phyloP scores from a whole-genome alignment of 1,140 invertebrate genomes.

The Drosophila ananassae region DNA sequence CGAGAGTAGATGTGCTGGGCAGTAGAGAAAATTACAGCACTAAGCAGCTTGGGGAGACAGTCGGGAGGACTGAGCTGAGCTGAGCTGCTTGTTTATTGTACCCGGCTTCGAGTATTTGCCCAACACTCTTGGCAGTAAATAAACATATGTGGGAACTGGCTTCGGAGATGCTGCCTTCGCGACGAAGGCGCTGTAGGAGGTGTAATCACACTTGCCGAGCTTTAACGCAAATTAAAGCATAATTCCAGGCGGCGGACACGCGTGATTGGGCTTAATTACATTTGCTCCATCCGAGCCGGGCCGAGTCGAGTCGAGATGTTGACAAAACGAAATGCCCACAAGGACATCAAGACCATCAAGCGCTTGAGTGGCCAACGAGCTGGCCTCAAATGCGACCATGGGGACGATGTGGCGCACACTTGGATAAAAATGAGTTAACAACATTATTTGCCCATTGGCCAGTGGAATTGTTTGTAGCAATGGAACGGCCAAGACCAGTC shows the following conservation, averaged over 20 bases:
- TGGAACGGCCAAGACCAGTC: conserved; percentile 12
- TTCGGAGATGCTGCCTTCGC: background rate
- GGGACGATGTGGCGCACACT: conserved; percentile 39
- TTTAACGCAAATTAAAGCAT: conserved; percentile 76
- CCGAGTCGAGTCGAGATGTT: conserved; percentile 33
- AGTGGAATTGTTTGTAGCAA: conserved; percentile 21
- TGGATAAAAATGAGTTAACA: conserved; percentile 73
- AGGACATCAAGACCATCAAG: conserved; percentile 56
- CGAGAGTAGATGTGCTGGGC: conserved; percentile 34
- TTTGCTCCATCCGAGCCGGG: conserved; percentile 19
- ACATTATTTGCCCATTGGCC: conserved; percentile 67
- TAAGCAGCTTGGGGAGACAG: conserved; percentile 54
- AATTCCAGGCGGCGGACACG: conserved; percentile 34
- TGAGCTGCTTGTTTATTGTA: conserved; percentile 64
- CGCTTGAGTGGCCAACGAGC: conserved; percentile 53
- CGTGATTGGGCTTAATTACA: conserved; percentile 63
- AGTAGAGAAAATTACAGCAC: conserved; percentile 49
- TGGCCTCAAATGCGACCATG: conserved; percentile 57
- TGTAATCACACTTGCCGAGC: conserved; percentile 66
- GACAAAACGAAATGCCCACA: conserved; percentile 62
- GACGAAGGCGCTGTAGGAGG: conserved; percentile 8
- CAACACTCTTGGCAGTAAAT: conserved; percentile 56
- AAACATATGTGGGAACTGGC: conserved; percentile 52
- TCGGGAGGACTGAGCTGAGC: conserved; percentile 17
- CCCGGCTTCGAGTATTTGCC: conserved; percentile 58